phyloP scores from a whole-genome alignment of 2,113 vertebrate species.

The Salminus brasiliensis region DNA sequence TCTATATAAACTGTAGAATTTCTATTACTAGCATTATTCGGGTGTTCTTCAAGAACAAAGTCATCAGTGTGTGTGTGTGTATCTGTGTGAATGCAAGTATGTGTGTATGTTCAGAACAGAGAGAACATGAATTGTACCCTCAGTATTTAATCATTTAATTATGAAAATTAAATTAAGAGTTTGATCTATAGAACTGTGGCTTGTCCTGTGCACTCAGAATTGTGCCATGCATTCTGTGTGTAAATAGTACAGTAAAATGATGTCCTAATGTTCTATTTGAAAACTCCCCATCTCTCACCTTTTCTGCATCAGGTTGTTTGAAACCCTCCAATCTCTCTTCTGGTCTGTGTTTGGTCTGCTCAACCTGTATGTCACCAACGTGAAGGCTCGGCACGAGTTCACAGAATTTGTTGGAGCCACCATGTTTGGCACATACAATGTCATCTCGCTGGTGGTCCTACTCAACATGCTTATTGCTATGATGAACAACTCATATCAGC shows the following conservation, averaged over 20 bases:
- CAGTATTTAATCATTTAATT: neutral
- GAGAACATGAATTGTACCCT: neutral
- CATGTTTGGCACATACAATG: conserved; percentile 90
- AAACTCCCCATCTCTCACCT: neutral
- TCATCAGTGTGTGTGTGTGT: neutral
- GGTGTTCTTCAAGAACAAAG: neutral
- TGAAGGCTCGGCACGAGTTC: conserved; percentile 88
- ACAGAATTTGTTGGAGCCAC: conserved; percentile 89
- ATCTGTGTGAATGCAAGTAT: neutral
- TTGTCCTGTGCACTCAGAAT: neutral
- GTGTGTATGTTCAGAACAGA: neutral
- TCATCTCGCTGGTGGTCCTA: conserved; percentile 88
- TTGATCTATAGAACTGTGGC: neutral
- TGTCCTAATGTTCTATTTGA: neutral
- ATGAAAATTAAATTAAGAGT: neutral
- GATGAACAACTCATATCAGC: conserved; percentile 94
- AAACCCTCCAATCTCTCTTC: conserved; percentile 89
- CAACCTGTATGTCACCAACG: conserved; percentile 88
- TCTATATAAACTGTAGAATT: neutral
- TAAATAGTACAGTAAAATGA: neutral
- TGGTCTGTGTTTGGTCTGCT: conserved; percentile 89
- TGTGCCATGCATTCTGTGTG: neutral
- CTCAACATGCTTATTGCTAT: conserved; percentile 92
- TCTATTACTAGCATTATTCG: neutral
- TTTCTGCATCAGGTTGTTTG: conserved; percentile 78